Conservation (phyloP, 2,113 vertebrate species). For the Bubo bubo region DNA sequence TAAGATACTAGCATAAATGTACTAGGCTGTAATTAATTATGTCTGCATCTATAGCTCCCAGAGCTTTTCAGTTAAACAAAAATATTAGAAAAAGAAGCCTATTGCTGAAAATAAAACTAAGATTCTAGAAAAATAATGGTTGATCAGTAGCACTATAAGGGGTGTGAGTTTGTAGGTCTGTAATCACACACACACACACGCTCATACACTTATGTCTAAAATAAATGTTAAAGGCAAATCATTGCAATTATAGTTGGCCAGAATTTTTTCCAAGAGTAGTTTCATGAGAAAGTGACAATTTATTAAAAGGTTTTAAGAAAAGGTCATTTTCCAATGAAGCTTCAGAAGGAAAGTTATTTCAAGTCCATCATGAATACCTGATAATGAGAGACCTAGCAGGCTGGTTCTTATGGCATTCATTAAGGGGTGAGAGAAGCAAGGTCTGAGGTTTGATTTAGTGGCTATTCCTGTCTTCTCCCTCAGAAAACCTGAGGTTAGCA, state of each 20-base stretch:
- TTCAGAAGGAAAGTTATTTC: conserved; percentile 5
- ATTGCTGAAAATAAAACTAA: neutral
- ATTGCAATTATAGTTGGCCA: neutral
- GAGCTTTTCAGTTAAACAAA: neutral
- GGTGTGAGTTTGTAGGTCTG: neutral
- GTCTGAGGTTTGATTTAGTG: neutral
- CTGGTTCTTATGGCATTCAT: neutral
- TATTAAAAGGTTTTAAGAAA: conserved; percentile 6
- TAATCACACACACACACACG: too few species aligned
- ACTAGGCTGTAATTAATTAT: neutral
- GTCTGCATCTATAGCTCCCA: neutral
- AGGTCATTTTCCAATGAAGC: conserved; percentile 23
- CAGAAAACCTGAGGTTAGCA: neutral
- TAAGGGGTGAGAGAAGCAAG: neutral
- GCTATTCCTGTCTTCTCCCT: neutral
- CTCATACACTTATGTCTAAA: neutral
- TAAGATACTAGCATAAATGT: neutral
- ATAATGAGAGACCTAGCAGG: conserved; percentile 13
- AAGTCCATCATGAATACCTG: neutral
- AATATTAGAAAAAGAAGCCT: neutral
- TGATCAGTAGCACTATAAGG: neutral
- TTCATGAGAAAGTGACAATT: conserved; percentile 8
- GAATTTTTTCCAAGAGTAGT: neutral
- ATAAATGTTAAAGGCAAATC: neutral
- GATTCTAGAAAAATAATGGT: neutral